phyloP scores from a whole-genome alignment of 2,113 vertebrate species.

The Canis aureus region DNA sequence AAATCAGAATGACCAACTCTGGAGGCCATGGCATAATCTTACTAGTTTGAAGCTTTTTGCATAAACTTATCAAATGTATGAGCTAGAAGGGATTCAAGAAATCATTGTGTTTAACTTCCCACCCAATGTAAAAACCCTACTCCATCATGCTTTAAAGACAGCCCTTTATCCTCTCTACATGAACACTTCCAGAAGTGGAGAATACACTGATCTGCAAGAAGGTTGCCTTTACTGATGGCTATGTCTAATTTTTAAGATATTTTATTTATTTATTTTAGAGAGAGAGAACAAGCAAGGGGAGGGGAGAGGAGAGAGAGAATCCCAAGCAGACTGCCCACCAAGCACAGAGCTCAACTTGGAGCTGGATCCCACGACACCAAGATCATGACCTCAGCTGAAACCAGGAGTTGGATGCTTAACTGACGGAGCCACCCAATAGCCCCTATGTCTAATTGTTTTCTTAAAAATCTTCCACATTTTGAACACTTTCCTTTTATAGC shows the following conservation, averaged over 20 bases:
- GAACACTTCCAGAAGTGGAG: not conserved
- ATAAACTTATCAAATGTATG: slow-evolving; percentile 18
- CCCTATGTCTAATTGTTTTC: not conserved
- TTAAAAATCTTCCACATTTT: not conserved
- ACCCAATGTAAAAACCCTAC: not conserved
- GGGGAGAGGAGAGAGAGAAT: not conserved
- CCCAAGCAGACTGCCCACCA: not conserved
- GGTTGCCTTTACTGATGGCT: not conserved
- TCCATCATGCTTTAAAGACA: not conserved
- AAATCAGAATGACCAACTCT: not conserved
- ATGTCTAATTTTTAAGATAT: not conserved
- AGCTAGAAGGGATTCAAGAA: slow-evolving; percentile 13
- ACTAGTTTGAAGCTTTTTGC: not conserved
- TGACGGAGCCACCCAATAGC: not conserved
- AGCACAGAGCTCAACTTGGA: not conserved
- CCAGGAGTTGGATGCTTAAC: not conserved
- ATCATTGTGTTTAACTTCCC: slow-evolving; percentile 25
- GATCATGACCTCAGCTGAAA: not conserved
- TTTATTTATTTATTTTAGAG: not conserved
- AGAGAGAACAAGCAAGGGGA: not conserved
- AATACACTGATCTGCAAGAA: not conserved
- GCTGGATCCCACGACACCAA: not conserved
- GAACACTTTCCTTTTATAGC: not conserved
- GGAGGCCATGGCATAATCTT: not conserved
- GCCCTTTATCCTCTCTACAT: not conserved